These are phyloP conservation scores for Trinectes maculatus DNA, from an alignment of 2,113 vertebrate species.

Conservation along the genomic window DNA sequence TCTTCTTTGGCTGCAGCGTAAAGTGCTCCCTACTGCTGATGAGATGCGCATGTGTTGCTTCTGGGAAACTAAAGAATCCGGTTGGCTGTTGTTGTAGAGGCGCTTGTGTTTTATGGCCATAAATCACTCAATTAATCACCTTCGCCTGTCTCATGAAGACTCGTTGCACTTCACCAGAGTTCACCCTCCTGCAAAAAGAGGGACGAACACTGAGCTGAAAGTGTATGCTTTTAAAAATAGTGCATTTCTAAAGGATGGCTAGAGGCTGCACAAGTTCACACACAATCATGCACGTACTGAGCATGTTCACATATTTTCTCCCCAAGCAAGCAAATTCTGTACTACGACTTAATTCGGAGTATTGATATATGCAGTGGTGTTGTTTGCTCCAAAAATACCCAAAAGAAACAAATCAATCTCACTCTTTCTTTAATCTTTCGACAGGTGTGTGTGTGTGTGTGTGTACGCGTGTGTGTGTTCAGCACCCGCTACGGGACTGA, in stretches of 20 bases:
- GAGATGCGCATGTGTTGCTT: constrained; percentile 52
- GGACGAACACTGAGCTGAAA: constrained; percentile 24
- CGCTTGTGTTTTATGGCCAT: constrained; percentile 50
- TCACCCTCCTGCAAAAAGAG: neutral
- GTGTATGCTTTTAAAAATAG: constrained; percentile 23
- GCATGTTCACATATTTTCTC: neutral
- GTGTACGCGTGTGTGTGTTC: constrained; percentile 3
- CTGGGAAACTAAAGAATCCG: constrained; percentile 25
- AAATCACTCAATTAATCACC: constrained; percentile 65
- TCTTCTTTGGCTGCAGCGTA: constrained; percentile 33
- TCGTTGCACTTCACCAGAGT: constrained; percentile 40
- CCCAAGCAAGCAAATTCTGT: neutral
- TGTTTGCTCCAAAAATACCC: neutral
- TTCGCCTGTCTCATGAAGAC: constrained; percentile 57
- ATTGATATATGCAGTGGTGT: constrained; percentile 9
- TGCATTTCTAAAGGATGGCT: constrained; percentile 12
- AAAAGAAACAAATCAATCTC: constrained; percentile 4
- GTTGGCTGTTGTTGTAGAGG: constrained; percentile 19
- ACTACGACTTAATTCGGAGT: neutral
- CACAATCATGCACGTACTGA: constrained; percentile 16
- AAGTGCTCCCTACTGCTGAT: constrained; percentile 41
- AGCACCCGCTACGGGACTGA: constrained; percentile 3
- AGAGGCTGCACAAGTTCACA: constrained; percentile 26
- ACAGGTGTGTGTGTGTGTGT: constrained; percentile 21
- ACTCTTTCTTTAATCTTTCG: neutral